phyloP scores from a whole-genome alignment of 2,113 vertebrate genomes.

The Anas platyrhynchos region DNA sequence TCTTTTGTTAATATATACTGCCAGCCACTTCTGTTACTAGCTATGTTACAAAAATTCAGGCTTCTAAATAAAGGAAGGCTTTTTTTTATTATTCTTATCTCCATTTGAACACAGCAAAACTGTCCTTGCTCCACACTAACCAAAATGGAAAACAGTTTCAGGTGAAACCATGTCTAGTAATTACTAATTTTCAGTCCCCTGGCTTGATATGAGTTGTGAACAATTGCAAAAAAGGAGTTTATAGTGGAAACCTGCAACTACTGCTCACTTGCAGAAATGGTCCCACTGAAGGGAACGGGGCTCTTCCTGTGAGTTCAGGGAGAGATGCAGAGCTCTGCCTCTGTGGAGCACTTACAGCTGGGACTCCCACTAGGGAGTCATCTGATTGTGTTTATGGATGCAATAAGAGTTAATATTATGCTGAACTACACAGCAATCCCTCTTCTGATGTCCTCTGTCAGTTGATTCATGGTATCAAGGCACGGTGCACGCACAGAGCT shows the following conservation, averaged over 20 bases:
- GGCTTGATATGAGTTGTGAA: neutral
- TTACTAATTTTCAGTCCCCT: neutral
- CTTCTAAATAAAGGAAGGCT: neutral
- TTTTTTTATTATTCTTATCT: neutral
- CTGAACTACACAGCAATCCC: neutral
- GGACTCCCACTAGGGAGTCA: neutral
- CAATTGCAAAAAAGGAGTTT: neutral
- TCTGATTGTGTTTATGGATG: constrained; percentile 27
- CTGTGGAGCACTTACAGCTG: neutral
- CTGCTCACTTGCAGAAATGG: neutral
- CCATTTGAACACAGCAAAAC: neutral
- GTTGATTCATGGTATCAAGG: neutral
- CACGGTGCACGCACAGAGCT: accelerated
- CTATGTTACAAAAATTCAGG: neutral
- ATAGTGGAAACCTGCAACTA: neutral
- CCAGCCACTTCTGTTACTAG: neutral
- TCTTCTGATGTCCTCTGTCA: neutral
- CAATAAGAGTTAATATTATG: neutral
- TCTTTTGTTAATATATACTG: neutral
- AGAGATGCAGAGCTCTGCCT: neutral
- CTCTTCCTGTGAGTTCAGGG: neutral
- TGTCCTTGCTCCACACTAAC: neutral
- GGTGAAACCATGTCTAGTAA: neutral
- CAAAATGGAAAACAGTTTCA: neutral
- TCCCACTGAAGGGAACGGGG: neutral